phyloP scores from a whole-genome alignment of 2,888 invertebrate genomes.

The Plemyria rubiginata region DNA sequence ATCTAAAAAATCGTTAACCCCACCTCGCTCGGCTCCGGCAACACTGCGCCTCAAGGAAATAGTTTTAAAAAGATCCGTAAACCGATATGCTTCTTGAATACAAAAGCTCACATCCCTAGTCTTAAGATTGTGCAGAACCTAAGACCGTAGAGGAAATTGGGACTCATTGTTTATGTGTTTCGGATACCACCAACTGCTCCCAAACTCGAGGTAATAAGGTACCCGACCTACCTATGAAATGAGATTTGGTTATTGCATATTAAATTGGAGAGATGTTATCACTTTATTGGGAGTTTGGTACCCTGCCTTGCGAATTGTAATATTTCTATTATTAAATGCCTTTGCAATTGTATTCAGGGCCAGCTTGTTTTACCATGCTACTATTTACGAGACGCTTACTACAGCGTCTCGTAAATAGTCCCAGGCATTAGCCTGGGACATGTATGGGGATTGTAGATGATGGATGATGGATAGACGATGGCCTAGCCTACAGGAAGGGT shows the following conservation, averaged over 20 bases:
- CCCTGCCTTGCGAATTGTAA: background rate
- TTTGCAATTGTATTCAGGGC: no score
- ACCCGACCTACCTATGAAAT: constrained; percentile 39
- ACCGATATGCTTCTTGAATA: constrained; percentile 21
- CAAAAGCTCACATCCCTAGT: constrained; percentile 35
- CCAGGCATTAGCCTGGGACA: no score
- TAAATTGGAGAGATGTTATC: constrained; percentile 38
- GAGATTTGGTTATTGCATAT: constrained; percentile 44
- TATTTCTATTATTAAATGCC: background rate
- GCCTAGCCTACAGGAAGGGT: no score
- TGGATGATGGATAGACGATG: no score
- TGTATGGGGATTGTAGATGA: no score
- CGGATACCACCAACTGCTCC: constrained; percentile 47
- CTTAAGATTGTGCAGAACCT: constrained; percentile 42
- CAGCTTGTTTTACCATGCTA: no score
- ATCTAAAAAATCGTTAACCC: constrained; percentile 11
- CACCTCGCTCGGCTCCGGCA: constrained; percentile 8
- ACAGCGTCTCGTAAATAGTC: no score
- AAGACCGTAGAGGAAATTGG: constrained; percentile 57
- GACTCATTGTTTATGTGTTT: constrained; percentile 65
- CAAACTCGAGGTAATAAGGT: constrained; percentile 47
- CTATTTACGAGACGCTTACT: no score
- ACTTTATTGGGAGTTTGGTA: constrained; percentile 16
- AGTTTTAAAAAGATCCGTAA: constrained; percentile 16
- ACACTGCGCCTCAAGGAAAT: constrained; percentile 4